Percentiles rank a stretch among this genome's conserved stretches.
phyloP scores from a whole-genome alignment of 2,888 invertebrate genomes.

The Diloba caeruleocephala region DNA sequence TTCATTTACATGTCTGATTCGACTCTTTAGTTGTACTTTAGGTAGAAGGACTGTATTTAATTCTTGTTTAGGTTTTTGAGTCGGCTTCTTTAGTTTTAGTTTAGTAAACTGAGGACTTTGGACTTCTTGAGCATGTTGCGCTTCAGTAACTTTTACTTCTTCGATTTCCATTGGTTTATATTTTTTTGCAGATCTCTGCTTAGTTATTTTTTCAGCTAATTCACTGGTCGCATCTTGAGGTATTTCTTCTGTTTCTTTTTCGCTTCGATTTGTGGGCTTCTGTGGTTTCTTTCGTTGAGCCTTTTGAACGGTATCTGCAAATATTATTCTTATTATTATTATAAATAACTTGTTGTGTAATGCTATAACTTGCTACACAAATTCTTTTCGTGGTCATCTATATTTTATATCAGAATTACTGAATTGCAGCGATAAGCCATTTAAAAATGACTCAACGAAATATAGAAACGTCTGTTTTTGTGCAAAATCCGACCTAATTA shows the following conservation, averaged over 20 bases:
- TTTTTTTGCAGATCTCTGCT: constrained; percentile 53
- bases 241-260: constrained; percentile 22
- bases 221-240: constrained; percentile 1
- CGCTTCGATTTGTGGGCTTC: constrained; percentile 8
- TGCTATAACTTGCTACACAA: neutral
- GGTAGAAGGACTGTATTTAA: constrained; percentile 83
- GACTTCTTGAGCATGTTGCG: constrained; percentile 89
- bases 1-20: constrained; percentile 90
- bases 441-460: no score
- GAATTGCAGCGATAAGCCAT: no score
- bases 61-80: constrained; percentile 84
- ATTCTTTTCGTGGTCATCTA: no score
- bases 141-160: constrained; percentile 88
- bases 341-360: constrained; percentile 10
- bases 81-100: constrained; percentile 91
- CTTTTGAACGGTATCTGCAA: constrained; percentile 24
- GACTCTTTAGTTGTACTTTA: constrained; percentile 92
- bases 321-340: constrained; percentile 11
- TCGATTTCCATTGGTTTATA: constrained; percentile 88
- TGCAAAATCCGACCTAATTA: no score
- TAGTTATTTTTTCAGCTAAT: constrained; percentile 8
- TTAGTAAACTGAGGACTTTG: constrained; percentile 90
- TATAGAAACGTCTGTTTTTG: no score
- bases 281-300: constrained; percentile 34
- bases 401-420: no score